Percentiles rank a stretch among this genome's conserved stretches.
These are phyloP conservation scores for Ornithoptera alexandrae DNA, from an alignment of 2,888 invertebrate species.

Conservation along the genomic window DNA sequence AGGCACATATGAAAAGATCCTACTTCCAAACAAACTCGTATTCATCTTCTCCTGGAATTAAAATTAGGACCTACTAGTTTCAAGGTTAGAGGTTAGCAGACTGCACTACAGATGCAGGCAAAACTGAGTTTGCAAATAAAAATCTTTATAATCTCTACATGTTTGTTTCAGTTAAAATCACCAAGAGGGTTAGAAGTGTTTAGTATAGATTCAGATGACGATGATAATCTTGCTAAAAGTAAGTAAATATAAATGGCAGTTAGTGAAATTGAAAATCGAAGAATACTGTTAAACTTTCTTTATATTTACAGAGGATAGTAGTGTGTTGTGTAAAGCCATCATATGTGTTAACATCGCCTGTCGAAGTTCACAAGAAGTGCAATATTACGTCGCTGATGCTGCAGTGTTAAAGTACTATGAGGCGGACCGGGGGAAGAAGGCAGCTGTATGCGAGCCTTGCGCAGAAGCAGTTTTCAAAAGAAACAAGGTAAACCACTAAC, in stretches of 20 bases:
- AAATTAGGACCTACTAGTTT: no score
- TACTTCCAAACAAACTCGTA: no score
- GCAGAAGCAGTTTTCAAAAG: slow-evolving; percentile 41
- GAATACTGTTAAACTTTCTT: not conserved
- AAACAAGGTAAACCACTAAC: slow-evolving; percentile 46
- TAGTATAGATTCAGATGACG: slow-evolving; percentile 80
- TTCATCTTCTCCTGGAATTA: no score
- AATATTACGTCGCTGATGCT: slow-evolving; percentile 60
- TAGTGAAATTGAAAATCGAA: not conserved
- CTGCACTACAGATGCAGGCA: no score
- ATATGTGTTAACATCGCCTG: slow-evolving; percentile 81
- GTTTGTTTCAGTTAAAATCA: slow-evolving; percentile 32
- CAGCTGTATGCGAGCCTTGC: slow-evolving; percentile 48
- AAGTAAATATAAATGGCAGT: not conserved
- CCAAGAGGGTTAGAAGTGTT: slow-evolving; percentile 65
- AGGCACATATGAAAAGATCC: no score
- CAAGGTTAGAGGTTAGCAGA: no score
- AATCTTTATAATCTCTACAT: not conserved
- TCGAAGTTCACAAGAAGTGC: slow-evolving; percentile 47
- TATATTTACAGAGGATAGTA: slow-evolving; percentile 3
- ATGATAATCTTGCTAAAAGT: slow-evolving; percentile 41
- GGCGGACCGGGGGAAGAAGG: slow-evolving; percentile 41
- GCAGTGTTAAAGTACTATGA: slow-evolving; percentile 65
- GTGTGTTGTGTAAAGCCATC: slow-evolving; percentile 11
- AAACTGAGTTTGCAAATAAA: no score